These are phyloP conservation scores for Eudasyphora cyanicolor DNA, from an alignment of 2,888 invertebrate genomes.

Conservation along the genomic window DNA sequence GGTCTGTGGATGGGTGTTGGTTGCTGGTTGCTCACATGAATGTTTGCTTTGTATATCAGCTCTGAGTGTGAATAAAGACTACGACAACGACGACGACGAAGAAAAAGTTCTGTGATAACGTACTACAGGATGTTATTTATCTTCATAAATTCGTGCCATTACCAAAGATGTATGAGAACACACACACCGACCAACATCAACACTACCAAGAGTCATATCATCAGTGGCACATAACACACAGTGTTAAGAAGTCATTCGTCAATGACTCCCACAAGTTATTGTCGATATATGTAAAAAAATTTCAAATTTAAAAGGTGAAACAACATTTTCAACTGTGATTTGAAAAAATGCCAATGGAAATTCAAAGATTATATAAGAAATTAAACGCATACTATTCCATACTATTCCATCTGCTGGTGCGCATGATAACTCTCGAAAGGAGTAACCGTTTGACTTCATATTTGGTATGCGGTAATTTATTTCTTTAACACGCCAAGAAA, in stretches of 20 bases:
- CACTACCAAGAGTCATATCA: constrained; percentile 4
- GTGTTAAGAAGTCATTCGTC: neutral
- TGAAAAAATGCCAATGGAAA: too few species aligned
- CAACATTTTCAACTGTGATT: too few species aligned
- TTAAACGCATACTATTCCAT: too few species aligned
- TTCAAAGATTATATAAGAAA: too few species aligned
- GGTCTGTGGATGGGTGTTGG: neutral
- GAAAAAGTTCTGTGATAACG: constrained; percentile 38
- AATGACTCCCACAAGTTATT: too few species aligned
- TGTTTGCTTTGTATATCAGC: neutral
- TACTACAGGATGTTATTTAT: constrained; percentile 59
- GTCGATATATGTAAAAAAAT: neutral
- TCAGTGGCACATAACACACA: neutral
- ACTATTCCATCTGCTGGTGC: too few species aligned
- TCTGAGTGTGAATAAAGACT: neutral
- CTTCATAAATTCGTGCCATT: constrained; percentile 60
- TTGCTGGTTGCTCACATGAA: neutral
- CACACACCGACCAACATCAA: too few species aligned
- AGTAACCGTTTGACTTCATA: too few species aligned
- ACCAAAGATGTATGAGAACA: constrained; percentile 43
- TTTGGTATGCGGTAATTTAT: too few species aligned
- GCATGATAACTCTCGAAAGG: too few species aligned
- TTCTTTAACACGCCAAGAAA: too few species aligned
- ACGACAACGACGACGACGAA: neutral
- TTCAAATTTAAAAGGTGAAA: too few species aligned